phyloP scores from a whole-genome alignment of 2,113 vertebrate species.

The Psephotus haematonotus region DNA sequence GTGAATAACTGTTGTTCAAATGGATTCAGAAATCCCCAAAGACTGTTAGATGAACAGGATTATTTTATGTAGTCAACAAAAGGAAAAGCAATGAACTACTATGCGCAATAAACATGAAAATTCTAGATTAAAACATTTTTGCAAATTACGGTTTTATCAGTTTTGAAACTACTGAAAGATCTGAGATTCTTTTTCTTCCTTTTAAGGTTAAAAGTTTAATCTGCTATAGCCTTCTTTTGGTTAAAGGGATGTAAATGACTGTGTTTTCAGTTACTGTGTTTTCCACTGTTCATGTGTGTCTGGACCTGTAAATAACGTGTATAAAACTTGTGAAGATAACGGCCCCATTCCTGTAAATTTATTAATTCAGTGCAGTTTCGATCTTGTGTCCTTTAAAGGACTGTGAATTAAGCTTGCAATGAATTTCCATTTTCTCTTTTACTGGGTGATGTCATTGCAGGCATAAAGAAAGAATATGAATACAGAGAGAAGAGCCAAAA shows the following conservation, averaged over 20 bases:
- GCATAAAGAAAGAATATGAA: conserved; percentile 9
- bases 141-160: neutral
- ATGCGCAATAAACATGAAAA: neutral
- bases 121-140: neutral
- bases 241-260: neutral
- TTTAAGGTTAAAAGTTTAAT: neutral
- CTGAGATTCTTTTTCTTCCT: neutral
- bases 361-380: neutral
- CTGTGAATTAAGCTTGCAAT: neutral
- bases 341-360: neutral
- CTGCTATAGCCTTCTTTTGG: neutral
- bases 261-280: neutral
- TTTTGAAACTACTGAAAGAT: neutral
- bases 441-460: neutral
- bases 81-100: neutral
- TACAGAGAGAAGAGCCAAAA: conserved; percentile 5
- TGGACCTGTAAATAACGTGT: neutral
- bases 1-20: neutral
- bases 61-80: neutral
- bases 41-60: neutral
- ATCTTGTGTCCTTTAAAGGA: neutral
- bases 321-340: neutral
- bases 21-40: neutral
- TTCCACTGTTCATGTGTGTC: neutral
- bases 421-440: neutral